A percentile compares a stretch with the other conserved stretches of the same genome.
Evolutionary conservation across 2,113 vertebrate species (phyloP).

Genomic region (Cryptomyrus ogoouensis): DNA sequence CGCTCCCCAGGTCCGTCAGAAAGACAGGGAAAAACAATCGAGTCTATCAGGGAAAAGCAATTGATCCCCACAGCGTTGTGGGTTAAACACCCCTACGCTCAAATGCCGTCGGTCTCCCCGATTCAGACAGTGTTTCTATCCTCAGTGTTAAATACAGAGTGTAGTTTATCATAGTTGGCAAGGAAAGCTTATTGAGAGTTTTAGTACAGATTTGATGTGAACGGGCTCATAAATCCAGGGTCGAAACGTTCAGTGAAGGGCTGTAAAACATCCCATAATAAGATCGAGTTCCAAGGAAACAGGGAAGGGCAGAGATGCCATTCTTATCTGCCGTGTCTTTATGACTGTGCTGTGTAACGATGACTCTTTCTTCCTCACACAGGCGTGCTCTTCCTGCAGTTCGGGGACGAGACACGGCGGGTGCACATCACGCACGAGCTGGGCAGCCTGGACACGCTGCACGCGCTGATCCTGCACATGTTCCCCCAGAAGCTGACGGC

Average conservation of each 20-base stretch:
- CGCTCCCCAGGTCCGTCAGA: conserved; percentile 78
- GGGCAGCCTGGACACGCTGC: conserved; percentile 93
- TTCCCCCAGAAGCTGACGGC: conserved; percentile 98
- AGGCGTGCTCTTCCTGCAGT: conserved; percentile 95
- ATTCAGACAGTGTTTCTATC: background rate
- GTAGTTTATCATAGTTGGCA: background rate
- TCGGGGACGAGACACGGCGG: conserved; percentile 86
- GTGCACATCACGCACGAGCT: conserved; percentile 97
- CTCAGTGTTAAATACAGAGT: background rate
- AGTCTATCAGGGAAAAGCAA: background rate
- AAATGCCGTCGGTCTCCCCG: background rate
- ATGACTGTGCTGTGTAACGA: background rate
- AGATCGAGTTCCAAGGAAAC: background rate
- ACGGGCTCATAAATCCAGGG: conserved; percentile 8
- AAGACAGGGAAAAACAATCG: background rate
- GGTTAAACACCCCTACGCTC: background rate
- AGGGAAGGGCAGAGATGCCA: background rate
- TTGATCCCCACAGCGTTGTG: background rate
- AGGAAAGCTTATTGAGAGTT: background rate
- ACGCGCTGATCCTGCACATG: conserved; percentile 95
- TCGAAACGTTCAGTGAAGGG: background rate
- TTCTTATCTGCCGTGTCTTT: background rate
- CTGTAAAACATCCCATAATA: background rate
- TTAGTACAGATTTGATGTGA: background rate
- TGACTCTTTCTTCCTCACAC: background rate